Base-by-base conservation (phyloP, 2,888 invertebrate species). In the Drosophila nigricruria region DNA sequence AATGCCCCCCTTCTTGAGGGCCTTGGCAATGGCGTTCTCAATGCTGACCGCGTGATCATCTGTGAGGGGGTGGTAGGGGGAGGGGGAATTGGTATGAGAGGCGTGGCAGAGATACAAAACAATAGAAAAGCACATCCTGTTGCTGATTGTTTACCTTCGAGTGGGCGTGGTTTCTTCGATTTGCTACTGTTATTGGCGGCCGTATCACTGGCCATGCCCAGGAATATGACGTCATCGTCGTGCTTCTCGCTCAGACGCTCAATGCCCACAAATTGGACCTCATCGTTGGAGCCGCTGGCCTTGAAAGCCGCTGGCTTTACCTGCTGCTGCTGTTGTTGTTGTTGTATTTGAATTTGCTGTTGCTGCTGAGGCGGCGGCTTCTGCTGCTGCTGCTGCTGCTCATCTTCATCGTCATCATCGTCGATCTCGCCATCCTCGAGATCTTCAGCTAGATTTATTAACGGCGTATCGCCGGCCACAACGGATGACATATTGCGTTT, bases 351-450 rank as follows among this genome's bases (percentile, higher is more conserved):
- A 2, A 49, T 42, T 16, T 61, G 42, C 27, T 42, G 58, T 5
- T 49, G 47, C 1, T 25, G 53, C 2, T 66, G 63, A 81, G 23
- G 16, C 23, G 16, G 50, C 4, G 68, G 60, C 5, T 62, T 49
- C 12, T 60, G 49, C 20, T 52, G 18, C 14, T 60, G 49, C 20
- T 52, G 18, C 14, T 54, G 45, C 20, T 54, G 18, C 81, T 91
- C 71, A 40, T 90, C 90, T 82, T 94, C 87, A 38, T 94, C 94
- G 36, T 94, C 94, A 75, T 94, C 94, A 68, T 94, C 94, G 82
- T 97, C 97, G 81, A 97, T 97, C 93, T 97, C 97, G 53, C 97
- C 97, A 91, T 97, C 97, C 93, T 97, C 97, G 78, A 97, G 94
- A 91, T 97, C 97, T 90, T 96, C 94, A 49, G 93, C 93, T 61